Conservation (phyloP, 2,797 vertebrate species). For the Poeciliopsis gracilis region DNA sequence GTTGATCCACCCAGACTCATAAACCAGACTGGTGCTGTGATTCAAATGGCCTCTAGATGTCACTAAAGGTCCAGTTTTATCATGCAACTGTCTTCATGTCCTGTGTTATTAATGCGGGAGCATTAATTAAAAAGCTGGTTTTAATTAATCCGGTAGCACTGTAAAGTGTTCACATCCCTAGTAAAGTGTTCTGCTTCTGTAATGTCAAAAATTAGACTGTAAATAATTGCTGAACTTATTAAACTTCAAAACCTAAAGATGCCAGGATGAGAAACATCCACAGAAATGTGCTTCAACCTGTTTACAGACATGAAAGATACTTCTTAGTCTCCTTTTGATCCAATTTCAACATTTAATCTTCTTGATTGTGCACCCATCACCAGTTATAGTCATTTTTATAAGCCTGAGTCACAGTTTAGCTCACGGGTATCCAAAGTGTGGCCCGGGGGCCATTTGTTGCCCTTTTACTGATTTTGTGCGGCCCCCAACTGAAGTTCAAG, state of each 20-base stretch:
- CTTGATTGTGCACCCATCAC: background rate
- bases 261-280: background rate
- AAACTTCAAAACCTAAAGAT: background rate
- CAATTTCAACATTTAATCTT: background rate
- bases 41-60: constrained; percentile 65
- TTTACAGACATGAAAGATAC: background rate
- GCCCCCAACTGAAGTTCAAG: background rate
- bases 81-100: background rate
- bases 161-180: background rate
- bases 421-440: background rate
- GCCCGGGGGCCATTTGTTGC: background rate
- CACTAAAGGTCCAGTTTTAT: constrained; percentile 47
- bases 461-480: background rate
- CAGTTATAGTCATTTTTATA: background rate
- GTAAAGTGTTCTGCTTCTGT: background rate
- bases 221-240: background rate
- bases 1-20: background rate
- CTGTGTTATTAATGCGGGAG: too few species aligned
- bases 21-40: background rate
- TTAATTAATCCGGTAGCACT: background rate
- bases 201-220: background rate
- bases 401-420: background rate
- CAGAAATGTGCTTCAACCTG: background rate
- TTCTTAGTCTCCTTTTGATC: background rate
- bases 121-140: background rate